These are phyloP conservation scores for Drosophila albomicans DNA, from an alignment of 1,140 invertebrate genomes.

Conservation along the genomic window DNA sequence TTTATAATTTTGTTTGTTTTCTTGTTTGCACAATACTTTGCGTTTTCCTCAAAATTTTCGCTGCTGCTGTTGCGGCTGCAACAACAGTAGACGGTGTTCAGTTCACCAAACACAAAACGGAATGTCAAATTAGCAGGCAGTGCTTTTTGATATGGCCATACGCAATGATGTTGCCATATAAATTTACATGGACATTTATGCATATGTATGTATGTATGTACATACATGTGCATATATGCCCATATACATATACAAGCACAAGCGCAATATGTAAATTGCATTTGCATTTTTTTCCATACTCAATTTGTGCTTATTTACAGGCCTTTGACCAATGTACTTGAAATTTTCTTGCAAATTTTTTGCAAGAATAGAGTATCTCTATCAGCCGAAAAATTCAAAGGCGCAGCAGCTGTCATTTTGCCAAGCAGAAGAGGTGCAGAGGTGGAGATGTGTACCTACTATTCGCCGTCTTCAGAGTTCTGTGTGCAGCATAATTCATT, in stretches of 20 bases:
- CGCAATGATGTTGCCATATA: constrained; percentile 73
- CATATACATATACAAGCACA: constrained; percentile 19
- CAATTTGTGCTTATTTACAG: constrained; percentile 7
- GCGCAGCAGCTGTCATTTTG: constrained; percentile 55
- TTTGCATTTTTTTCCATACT: background rate
- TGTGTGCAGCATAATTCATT: constrained; percentile 28
- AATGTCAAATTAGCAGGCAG: constrained; percentile 54
- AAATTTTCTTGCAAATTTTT: constrained; percentile 10
- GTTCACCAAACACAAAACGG: constrained; percentile 55
- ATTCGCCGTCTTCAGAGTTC: constrained; percentile 13
- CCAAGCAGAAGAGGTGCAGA: constrained; percentile 29
- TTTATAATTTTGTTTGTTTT: constrained; percentile 21
- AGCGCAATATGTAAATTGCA: constrained; percentile 8
- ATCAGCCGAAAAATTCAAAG: constrained; percentile 46
- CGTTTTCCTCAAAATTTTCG: constrained; percentile 38
- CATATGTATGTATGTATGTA: constrained; percentile 35
- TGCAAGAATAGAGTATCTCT: constrained; percentile 24
- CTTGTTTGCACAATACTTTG: constrained; percentile 31
- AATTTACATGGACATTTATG: constrained; percentile 58
- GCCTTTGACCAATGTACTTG: constrained; percentile 20
- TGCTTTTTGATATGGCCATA: constrained; percentile 65
- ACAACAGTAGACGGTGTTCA: constrained; percentile 39
- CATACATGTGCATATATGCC: constrained; percentile 33
- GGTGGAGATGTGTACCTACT: constrained; percentile 40
- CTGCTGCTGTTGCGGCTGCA: constrained; percentile 9